These are phyloP conservation scores for Eristalis pertinax DNA, from an alignment of 2,888 invertebrate species.

Conservation along the genomic window DNA sequence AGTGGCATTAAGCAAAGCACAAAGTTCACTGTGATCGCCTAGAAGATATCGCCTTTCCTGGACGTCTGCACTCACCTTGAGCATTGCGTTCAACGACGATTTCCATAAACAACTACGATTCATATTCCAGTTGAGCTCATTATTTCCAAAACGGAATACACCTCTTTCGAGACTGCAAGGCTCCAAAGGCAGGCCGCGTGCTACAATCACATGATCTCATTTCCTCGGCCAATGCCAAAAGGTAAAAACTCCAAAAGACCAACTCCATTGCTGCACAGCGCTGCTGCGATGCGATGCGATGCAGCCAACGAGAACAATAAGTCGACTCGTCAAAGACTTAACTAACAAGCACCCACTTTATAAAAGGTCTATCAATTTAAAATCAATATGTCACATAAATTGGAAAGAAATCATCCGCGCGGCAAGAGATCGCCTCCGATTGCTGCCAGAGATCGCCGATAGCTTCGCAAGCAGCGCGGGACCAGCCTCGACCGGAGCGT, in stretches of 20 bases:
- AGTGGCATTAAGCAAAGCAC: background rate
- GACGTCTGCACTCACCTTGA: background rate
- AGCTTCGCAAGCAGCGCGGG: constrained; percentile 45
- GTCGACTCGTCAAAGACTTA: constrained; percentile 70
- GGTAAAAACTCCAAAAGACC: constrained; percentile 40
- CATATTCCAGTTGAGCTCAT: constrained; percentile 68
- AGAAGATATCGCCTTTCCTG: background rate
- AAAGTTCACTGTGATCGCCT: background rate
- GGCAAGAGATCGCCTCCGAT: constrained; percentile 59
- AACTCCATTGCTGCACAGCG: no score
- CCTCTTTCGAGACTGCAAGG: constrained; percentile 6
- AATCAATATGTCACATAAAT: constrained; percentile 82
- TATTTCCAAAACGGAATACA: constrained; percentile 65
- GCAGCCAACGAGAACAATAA: constrained; percentile 50
- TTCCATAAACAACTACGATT: constrained; percentile 62
- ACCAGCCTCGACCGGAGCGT: background rate
- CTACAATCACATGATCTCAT: constrained; percentile 46
- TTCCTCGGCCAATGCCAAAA: constrained; percentile 38
- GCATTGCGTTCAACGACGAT: constrained; percentile 9
- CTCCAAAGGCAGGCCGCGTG: constrained; percentile 5
- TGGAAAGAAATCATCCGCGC: constrained; percentile 81
- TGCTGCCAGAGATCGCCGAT: constrained; percentile 62
- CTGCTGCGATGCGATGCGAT: background rate
- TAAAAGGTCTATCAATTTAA: constrained; percentile 81
- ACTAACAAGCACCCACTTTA: constrained; percentile 72